These are phyloP conservation scores for Holotrichia oblita DNA, from an alignment of 1,140 invertebrate genomes.

Conservation along the genomic window DNA sequence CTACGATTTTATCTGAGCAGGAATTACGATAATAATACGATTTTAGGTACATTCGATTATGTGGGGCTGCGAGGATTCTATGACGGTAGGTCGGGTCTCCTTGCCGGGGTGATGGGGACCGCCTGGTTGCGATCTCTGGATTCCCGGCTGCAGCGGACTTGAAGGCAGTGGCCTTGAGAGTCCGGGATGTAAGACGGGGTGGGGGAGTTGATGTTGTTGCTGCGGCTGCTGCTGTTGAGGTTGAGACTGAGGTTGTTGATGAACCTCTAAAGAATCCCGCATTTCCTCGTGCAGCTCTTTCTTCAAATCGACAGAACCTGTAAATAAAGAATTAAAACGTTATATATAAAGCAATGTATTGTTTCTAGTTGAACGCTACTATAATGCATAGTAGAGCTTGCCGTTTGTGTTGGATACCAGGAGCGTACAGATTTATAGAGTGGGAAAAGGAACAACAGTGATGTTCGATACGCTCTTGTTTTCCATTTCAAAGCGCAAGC, in stretches of 20 bases:
- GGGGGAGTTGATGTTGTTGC: constrained; percentile 47
- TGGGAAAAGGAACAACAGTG: too few species aligned
- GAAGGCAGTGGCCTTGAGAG: constrained; percentile 53
- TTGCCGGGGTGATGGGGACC: constrained; percentile 60
- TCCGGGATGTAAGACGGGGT: constrained; percentile 64
- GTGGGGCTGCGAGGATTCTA: constrained; percentile 85
- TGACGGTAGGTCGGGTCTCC: constrained; percentile 80
- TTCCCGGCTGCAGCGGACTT: constrained; percentile 57
- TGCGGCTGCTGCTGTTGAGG: constrained; percentile 44
- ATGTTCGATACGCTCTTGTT: too few species aligned
- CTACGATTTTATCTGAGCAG: constrained; percentile 42
- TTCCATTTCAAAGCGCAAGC: too few species aligned
- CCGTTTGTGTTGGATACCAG: too few species aligned
- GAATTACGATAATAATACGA: not conserved
- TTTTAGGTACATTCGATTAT: constrained; percentile 86
- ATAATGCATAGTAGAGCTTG: too few species aligned
- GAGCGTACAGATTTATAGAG: too few species aligned
- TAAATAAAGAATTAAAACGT: constrained; percentile 39
- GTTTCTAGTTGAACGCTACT: too few species aligned
- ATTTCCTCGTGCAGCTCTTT: constrained; percentile 62
- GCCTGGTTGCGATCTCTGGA: constrained; percentile 61
- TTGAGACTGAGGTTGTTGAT: constrained; percentile 44
- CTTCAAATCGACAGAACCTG: constrained; percentile 58
- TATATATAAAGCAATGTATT: too few species aligned
- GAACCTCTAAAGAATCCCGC: constrained; percentile 59